Evolutionary conservation across 2,113 vertebrate genomes (phyloP).

Genomic region (Pterophyllum scalare): DNA sequence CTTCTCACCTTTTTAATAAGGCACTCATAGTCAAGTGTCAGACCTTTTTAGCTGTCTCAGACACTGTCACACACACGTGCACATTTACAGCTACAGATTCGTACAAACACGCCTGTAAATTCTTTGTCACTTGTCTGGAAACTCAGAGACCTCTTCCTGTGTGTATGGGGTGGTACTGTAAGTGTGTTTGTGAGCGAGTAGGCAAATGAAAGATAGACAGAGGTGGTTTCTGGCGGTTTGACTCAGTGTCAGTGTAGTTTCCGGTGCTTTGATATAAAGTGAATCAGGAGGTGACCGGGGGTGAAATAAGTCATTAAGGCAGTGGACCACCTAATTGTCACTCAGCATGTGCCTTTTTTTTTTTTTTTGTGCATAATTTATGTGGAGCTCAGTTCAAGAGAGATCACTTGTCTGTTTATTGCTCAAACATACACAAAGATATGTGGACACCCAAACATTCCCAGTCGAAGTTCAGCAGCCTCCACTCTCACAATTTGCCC

Average conservation of each 20-base stretch:
- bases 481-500: neutral
- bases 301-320: slow-evolving; percentile 58
- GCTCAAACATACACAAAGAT: neutral
- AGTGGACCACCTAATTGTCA: slow-evolving; percentile 53
- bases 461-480: neutral
- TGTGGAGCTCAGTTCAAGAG: neutral
- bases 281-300: slow-evolving; percentile 74
- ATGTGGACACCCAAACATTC: neutral
- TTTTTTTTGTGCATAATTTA: slow-evolving; percentile 11
- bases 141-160: slow-evolving; percentile 65
- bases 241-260: slow-evolving; percentile 70
- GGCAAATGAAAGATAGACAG: slow-evolving; percentile 45
- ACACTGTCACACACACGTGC: slow-evolving; percentile 46
- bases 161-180: slow-evolving; percentile 33
- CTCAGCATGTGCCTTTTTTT: slow-evolving; percentile 29
- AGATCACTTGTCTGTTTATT: slow-evolving; percentile 8
- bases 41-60: slow-evolving; percentile 48
- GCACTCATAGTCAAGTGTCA: slow-evolving; percentile 76
- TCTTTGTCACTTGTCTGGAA: slow-evolving; percentile 77
- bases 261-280: slow-evolving; percentile 77
- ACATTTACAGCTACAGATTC: slow-evolving; percentile 48
- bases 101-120: slow-evolving; percentile 77
- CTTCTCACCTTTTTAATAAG: slow-evolving; percentile 88
- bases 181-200: slow-evolving; percentile 2
- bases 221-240: slow-evolving; percentile 58